Conservation (phyloP, 2,888 invertebrate genomes). For the Oasisia sp. region DNA sequence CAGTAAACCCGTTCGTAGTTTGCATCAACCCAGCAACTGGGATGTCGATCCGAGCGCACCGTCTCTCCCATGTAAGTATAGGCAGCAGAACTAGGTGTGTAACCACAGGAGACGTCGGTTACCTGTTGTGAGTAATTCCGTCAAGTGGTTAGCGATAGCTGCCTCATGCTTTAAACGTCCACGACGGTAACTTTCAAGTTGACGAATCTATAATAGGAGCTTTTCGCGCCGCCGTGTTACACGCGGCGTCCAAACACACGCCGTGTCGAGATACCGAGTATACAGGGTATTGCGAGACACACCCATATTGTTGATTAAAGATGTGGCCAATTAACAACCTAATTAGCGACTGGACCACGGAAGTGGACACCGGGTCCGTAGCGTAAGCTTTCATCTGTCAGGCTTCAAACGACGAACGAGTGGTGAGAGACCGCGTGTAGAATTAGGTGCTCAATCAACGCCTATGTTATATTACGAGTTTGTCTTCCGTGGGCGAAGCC, state of each 20-base stretch:
- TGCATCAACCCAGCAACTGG: too few species aligned
- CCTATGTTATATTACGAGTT: not conserved
- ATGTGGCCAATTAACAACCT: not conserved
- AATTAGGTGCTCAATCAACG: constrained; percentile 1
- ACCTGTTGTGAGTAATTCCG: not conserved
- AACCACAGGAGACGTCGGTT: not conserved
- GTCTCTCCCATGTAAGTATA: not conserved
- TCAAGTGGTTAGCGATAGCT: not conserved
- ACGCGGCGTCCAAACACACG: not conserved
- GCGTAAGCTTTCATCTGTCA: not conserved
- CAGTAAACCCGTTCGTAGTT: too few species aligned
- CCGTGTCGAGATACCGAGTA: not conserved
- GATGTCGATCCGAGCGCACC: too few species aligned
- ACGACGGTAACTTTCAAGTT: not conserved
- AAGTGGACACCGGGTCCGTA: not conserved
- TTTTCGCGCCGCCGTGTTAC: not conserved
- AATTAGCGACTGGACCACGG: not conserved
- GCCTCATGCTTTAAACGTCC: not conserved
- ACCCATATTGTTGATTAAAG: constrained; percentile 9
- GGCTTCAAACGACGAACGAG: not conserved
- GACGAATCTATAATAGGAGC: not conserved
- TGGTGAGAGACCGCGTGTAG: not conserved
- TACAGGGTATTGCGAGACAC: not conserved
- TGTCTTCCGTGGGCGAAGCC: not conserved
- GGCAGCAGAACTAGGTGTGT: not conserved